Evolutionary conservation across 2,888 invertebrate species (phyloP).

Genomic region (Chirona hameri): DNA sequence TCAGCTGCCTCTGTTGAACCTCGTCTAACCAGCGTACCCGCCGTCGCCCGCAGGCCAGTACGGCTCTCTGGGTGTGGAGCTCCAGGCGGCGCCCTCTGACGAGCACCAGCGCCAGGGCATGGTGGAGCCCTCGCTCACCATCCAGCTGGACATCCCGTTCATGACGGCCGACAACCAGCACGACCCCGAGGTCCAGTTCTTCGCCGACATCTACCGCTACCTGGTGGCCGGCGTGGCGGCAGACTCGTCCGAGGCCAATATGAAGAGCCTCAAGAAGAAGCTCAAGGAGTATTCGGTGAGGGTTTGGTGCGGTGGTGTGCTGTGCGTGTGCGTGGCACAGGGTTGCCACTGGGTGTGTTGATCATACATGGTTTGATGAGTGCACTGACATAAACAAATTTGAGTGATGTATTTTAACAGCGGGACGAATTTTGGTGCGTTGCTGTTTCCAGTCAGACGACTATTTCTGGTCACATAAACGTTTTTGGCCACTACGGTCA

Average conservation of each 20-base stretch:
- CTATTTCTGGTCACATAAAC: too few relatives aligned
- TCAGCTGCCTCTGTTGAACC: too few relatives aligned
- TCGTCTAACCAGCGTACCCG: too few relatives aligned
- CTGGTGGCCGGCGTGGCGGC: conserved; percentile 31
- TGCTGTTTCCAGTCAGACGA: too few relatives aligned
- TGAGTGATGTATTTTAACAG: too few relatives aligned
- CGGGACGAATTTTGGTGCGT: too few relatives aligned
- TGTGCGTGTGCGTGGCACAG: too few relatives aligned
- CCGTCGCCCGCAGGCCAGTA: neutral
- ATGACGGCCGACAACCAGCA: conserved; percentile 32
- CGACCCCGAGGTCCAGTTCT: conserved; percentile 40
- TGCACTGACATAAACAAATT: too few relatives aligned
- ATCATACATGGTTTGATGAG: too few relatives aligned
- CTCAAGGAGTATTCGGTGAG: conserved; percentile 41
- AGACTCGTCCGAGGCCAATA: conserved; percentile 38
- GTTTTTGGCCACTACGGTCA: too few relatives aligned
- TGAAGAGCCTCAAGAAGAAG: conserved; percentile 41
- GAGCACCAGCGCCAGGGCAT: neutral
- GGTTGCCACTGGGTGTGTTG: too few relatives aligned
- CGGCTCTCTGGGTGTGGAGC: neutral
- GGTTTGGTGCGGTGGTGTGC: neutral
- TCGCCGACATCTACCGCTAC: conserved; percentile 40
- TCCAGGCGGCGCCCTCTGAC: neutral
- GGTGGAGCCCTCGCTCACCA: conserved; percentile 5
- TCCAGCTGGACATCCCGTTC: conserved; percentile 25